phyloP scores from a whole-genome alignment of 2,888 invertebrate genomes.

The Chrysolina haemoptera region DNA sequence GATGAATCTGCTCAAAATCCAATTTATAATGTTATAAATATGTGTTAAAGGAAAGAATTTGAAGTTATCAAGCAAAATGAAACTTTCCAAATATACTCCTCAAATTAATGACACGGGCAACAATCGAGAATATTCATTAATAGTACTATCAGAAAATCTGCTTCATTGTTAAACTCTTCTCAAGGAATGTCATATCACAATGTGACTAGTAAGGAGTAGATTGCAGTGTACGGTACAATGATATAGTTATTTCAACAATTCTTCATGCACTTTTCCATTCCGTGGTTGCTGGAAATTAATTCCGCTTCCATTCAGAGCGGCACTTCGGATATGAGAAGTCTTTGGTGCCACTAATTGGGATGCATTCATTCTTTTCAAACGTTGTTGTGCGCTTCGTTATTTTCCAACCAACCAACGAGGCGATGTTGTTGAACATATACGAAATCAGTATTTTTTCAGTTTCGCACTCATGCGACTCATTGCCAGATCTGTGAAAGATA shows the following conservation, averaged over 20 bases:
- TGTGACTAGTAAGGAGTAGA: neutral
- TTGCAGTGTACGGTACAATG: neutral
- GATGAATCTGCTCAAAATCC: too few relatives aligned
- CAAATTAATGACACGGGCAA: too few relatives aligned
- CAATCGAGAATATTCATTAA: too few relatives aligned
- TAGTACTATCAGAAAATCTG: too few relatives aligned
- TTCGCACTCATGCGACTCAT: neutral
- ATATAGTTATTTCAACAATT: constrained; percentile 8
- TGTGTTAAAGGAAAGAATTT: too few relatives aligned
- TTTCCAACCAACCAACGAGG: neutral
- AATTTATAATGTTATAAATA: too few relatives aligned
- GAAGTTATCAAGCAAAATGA: too few relatives aligned
- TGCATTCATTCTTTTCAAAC: constrained; percentile 20
- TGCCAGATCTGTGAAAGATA: neutral
- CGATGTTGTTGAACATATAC: neutral
- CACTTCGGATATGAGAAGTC: constrained; percentile 20
- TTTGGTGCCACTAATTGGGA: constrained; percentile 21
- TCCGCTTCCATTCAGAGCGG: constrained; percentile 14
- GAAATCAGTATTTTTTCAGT: constrained; percentile 10
- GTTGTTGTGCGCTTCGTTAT: constrained; percentile 21
- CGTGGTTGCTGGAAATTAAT: constrained; percentile 17
- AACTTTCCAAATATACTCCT: too few relatives aligned
- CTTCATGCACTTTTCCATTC: constrained; percentile 7
- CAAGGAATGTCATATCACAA: neutral
- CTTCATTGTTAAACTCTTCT: too few relatives aligned